Evolutionary conservation across 2,888 invertebrate species (phyloP).

Genomic region (Lycocerus yunnanus): DNA sequence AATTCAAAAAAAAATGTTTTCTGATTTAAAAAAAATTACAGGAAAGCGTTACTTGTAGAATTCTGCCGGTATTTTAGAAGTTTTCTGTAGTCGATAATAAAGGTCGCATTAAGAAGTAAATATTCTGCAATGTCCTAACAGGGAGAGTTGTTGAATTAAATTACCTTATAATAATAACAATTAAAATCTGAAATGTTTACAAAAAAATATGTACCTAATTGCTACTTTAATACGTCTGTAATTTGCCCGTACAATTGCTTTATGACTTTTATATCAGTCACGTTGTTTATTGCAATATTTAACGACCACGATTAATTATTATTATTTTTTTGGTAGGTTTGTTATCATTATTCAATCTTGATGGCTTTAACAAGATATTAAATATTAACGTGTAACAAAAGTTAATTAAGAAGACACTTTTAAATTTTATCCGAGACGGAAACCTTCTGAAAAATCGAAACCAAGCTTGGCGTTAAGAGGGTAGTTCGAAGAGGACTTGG

Average conservation of each 20-base stretch:
- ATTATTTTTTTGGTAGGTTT: background rate
- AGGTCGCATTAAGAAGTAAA: background rate
- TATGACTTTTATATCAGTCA: constrained; percentile 12
- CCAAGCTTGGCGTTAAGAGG: background rate
- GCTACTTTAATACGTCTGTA: constrained; percentile 14
- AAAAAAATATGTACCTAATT: constrained; percentile 1
- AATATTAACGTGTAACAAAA: background rate
- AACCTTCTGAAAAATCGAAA: background rate
- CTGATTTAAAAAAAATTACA: background rate
- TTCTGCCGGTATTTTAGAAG: background rate
- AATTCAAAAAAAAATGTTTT: background rate
- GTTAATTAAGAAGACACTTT: background rate
- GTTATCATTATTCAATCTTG: background rate
- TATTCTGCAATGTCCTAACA: background rate
- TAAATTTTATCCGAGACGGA: background rate
- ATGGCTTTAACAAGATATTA: background rate
- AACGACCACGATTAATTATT: background rate
- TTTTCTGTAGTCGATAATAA: background rate
- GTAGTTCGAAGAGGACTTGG: background rate
- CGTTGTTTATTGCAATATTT: background rate
- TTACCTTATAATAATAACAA: background rate
- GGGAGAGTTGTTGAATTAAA: background rate
- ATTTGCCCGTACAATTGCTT: constrained; percentile 27
- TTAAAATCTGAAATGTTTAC: background rate
- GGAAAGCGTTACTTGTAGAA: background rate